Evolutionary conservation across 92 coral and sea anemone genomes (phyloP), one percentile per base, ranked within the genome.

Genomic region (Hydrozoanthus gracilis): DNA sequence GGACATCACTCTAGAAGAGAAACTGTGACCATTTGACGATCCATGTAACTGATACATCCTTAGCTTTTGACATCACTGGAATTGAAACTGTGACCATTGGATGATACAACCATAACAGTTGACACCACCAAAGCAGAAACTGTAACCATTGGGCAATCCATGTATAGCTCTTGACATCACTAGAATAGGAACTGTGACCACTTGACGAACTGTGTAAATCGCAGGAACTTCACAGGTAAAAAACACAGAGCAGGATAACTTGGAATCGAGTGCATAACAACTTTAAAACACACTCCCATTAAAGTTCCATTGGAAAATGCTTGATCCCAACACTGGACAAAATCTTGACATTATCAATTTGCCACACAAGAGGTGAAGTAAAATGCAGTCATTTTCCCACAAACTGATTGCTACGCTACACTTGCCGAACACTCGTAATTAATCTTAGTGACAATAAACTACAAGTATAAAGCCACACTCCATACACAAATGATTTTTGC

Each of bases 391-490:
- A 12, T 3, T 27, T 9, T 68, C 44, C 73, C 73, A 68, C 4
- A 16, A 20, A 17, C 2, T 18, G 52, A 44, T 3, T 44, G 17
- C 51, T 58, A 18, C 51, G 15, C 39, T 27, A 27, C 39, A 27
- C 39, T 27, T 9, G 12, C 71, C 6, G 7, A 17, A 54, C 64
- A 52, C 14, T 55, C 62, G 27, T 62, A 76, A 49, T 73, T 73
- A 17, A 7, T 44, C 12, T 35, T 80, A 35, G 50, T 48, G 39
- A 77, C 39, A 60, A 61, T 60, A 16, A 45, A 39, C 10, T 35
- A 62, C 54, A 47, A 3, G 9, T 15, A 79, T n/a, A 79, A 64
- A 49, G 61, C 85, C 85, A 80, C 44, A 79, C 58, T 79, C 73
- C 73, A 79, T 80, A 65, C 20, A 65, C 79, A 65, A 64, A 15